phyloP scores from a whole-genome alignment of 2,113 vertebrate species.

The Neopipo cinnamomea region DNA sequence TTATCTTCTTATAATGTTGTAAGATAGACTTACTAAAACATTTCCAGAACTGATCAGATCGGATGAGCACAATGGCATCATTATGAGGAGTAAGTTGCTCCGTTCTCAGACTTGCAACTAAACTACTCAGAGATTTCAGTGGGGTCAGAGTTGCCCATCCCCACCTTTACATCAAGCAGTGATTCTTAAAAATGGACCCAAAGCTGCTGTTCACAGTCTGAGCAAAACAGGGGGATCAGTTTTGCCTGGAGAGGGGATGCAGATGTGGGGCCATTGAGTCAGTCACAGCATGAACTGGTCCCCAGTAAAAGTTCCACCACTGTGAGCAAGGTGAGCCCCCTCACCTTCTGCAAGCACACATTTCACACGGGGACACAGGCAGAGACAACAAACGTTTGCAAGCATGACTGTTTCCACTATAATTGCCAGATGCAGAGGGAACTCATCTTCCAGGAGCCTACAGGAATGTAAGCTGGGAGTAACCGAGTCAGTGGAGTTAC shows the following conservation, averaged over 20 bases:
- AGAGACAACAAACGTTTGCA: background rate
- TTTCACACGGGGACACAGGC: background rate
- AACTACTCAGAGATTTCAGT: conserved; percentile 54
- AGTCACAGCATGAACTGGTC: rapidly evolving
- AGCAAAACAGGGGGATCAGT: rapidly evolving
- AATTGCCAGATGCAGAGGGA: background rate
- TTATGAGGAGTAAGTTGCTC: conserved; percentile 69
- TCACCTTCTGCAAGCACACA: background rate
- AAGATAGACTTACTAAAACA: conserved; percentile 82
- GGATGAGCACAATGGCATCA: conserved; percentile 74
- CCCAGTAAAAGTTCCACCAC: background rate
- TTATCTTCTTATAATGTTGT: conserved; percentile 81
- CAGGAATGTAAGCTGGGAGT: background rate
- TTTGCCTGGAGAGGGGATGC: background rate
- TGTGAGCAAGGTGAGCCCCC: background rate
- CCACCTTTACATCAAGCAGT: conserved; percentile 25
- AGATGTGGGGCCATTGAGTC: background rate
- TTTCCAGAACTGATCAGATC: conserved; percentile 79
- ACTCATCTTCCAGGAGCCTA: background rate
- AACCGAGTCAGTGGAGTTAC: background rate
- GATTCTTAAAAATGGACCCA: background rate
- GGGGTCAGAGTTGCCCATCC: conserved; percentile 45
- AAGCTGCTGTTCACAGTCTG: background rate
- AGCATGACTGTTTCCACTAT: background rate
- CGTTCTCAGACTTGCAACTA: conserved; percentile 47